Evolutionary conservation across 2,797 vertebrate species (phyloP).

Genomic region (Xenopus petersii): DNA sequence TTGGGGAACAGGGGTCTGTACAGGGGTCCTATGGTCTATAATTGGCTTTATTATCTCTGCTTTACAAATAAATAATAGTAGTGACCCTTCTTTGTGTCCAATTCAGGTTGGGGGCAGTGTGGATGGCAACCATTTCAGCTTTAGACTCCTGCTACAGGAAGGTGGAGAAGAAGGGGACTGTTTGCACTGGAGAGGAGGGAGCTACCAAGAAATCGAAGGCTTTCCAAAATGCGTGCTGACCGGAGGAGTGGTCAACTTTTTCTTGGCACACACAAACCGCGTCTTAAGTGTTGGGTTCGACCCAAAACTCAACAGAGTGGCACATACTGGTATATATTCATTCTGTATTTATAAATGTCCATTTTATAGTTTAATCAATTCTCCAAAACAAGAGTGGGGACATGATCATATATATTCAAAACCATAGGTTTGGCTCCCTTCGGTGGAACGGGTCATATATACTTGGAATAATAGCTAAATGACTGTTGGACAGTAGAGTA

Average conservation of each 20-base stretch:
- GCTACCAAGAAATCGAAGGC: constrained; percentile 56
- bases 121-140: constrained; percentile 56
- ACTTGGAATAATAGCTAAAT: too few species aligned
- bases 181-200: constrained; percentile 46
- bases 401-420: too few species aligned
- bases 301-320: constrained; percentile 65
- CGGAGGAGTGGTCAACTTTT: constrained; percentile 69
- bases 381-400: too few species aligned
- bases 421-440: too few species aligned
- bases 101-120: constrained; percentile 67
- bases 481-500: too few species aligned
- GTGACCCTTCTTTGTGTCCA: neutral
- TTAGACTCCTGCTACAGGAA: constrained; percentile 62
- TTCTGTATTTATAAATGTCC: too few species aligned
- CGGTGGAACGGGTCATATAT: too few species aligned
- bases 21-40: too few species aligned
- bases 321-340: constrained; percentile 62
- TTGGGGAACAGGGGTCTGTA: too few species aligned
- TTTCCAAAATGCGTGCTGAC: constrained; percentile 62
- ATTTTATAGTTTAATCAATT: too few species aligned
- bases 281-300: constrained; percentile 66
- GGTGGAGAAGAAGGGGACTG: constrained; percentile 63
- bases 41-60: too few species aligned
- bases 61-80: too few species aligned
- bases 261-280: constrained; percentile 66